Percentiles rank a stretch among this genome's conserved stretches.
Evolutionary conservation across 2,113 vertebrate species (phyloP).

Genomic region (Strix uralensis): DNA sequence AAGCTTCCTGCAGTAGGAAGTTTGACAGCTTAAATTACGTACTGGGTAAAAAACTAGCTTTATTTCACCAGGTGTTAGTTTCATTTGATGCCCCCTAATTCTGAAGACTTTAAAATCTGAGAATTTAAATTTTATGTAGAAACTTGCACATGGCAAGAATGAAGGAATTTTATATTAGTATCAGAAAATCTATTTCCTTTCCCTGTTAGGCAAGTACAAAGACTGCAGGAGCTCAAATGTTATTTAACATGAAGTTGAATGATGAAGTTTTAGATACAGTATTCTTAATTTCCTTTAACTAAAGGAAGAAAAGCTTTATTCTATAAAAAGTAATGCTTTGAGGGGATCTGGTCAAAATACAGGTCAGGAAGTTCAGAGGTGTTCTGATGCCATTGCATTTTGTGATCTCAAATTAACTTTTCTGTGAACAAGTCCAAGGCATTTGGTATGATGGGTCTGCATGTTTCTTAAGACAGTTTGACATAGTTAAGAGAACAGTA

Average conservation of each 20-base stretch:
- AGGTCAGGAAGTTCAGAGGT: not conserved
- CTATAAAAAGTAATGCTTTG: not conserved
- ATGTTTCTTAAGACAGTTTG: not conserved
- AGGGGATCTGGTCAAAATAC: not conserved
- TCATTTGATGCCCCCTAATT: not conserved
- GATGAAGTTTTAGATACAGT: not conserved
- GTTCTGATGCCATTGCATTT: not conserved
- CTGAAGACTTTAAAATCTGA: not conserved
- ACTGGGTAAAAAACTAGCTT: not conserved
- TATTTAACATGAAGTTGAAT: not conserved
- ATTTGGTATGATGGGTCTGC: not conserved
- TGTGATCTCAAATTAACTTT: not conserved
- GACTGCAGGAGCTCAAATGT: not conserved
- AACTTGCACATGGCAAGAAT: not conserved
- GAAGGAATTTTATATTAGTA: not conserved
- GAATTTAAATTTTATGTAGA: not conserved
- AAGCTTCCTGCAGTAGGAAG: not conserved
- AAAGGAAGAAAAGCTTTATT: not conserved
- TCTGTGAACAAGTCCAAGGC: not conserved
- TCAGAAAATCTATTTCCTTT: not conserved
- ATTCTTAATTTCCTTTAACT: not conserved
- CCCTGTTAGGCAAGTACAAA: not conserved
- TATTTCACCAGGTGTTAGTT: not conserved
- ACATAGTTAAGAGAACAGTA: not conserved
- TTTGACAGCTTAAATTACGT: not conserved